These are phyloP conservation scores for Nothoprocta pentlandii DNA, from an alignment of 2,113 vertebrate species.

Conservation along the genomic window DNA sequence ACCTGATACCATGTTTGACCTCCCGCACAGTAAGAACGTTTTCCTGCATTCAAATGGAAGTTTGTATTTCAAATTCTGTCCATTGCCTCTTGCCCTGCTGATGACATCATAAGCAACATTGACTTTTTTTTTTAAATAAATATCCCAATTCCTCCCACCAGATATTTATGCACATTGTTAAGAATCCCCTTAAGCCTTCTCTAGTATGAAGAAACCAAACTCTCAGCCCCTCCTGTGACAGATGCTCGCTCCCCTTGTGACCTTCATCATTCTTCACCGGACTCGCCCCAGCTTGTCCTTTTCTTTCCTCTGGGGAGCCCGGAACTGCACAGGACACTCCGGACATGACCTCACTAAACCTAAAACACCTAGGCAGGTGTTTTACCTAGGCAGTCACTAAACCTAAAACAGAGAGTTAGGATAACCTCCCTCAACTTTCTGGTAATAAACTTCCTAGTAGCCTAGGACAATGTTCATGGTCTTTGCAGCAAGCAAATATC, in stretches of 20 bases:
- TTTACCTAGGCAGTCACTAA: not conserved
- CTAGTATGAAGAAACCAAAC: not conserved
- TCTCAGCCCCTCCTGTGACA: not conserved
- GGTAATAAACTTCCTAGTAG: not conserved
- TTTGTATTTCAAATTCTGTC: not conserved
- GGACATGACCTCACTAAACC: not conserved
- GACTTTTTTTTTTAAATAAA: not conserved
- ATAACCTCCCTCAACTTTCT: rapidly evolving
- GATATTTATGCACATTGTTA: not conserved
- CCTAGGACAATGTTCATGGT: not conserved
- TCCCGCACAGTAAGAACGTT: rapidly evolving
- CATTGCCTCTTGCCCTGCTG: not conserved
- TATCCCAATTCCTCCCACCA: not conserved
- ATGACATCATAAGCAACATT: not conserved
- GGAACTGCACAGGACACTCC: not conserved
- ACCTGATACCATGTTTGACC: not conserved
- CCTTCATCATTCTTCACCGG: not conserved
- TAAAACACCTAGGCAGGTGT: not conserved
- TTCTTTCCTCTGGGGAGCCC: rapidly evolving
- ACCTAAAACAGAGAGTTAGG: not conserved
- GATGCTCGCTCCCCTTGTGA: not conserved
- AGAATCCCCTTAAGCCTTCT: not conserved
- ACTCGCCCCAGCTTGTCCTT: not conserved
- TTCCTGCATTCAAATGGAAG: not conserved
- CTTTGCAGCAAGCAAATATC: not conserved